A percentile compares a stretch with the other conserved stretches of the same genome.
These are phyloP conservation scores for Microctenopoma lineatum DNA, from an alignment of 2,797 vertebrate genomes.

Conservation along the genomic window DNA sequence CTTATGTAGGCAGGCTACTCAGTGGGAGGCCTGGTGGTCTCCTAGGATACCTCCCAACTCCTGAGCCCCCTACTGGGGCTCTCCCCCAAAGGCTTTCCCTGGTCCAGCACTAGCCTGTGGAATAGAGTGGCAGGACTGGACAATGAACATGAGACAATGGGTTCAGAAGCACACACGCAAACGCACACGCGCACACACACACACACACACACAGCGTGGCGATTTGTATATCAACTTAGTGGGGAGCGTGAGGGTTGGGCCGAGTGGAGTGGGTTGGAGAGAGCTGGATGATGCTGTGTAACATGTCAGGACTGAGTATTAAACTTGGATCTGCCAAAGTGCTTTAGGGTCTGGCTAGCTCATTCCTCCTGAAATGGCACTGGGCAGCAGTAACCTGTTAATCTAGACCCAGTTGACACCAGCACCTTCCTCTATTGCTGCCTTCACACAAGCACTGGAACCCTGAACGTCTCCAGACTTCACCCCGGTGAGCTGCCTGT, in stretches of 20 bases:
- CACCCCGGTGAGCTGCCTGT: no score
- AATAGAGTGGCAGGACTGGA: constrained; percentile 59
- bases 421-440: constrained; percentile 59
- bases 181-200: no score
- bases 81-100: constrained; percentile 42
- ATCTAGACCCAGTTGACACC: constrained; percentile 73
- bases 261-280: constrained; percentile 15
- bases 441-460: no score
- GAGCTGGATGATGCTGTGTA: constrained; percentile 45
- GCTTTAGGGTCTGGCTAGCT: constrained; percentile 66
- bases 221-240: constrained; percentile 64
- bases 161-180: constrained; percentile 30
- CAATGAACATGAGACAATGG: constrained; percentile 71
- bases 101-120: constrained; percentile 43
- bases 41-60: constrained; percentile 75
- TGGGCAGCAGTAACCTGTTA: constrained; percentile 73
- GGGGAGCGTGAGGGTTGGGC: constrained; percentile 35
- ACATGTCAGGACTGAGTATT: constrained; percentile 70
- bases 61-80: constrained; percentile 67
- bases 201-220: constrained; percentile 51
- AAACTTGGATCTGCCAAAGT: constrained; percentile 77
- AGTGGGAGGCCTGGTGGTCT: constrained; percentile 75
- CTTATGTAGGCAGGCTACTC: constrained; percentile 73
- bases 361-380: constrained; percentile 66
- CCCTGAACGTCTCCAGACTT: no score